Percentiles rank a stretch among this genome's conserved stretches.
phyloP scores from a whole-genome alignment of 2,797 vertebrate species.

The Myotis pilosus region DNA sequence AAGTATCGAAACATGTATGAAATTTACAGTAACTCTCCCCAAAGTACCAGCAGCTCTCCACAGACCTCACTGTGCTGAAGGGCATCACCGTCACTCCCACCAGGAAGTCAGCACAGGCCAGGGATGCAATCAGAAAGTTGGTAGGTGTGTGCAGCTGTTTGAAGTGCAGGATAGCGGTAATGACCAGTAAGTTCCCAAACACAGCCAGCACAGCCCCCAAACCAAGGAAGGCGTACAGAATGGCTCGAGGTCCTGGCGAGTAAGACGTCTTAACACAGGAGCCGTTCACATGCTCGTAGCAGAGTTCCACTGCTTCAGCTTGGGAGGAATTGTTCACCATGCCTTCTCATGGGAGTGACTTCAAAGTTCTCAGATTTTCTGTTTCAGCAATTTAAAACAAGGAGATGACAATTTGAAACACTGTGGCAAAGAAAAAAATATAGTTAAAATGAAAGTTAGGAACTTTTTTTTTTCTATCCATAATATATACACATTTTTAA shows the following conservation, averaged over 20 bases:
- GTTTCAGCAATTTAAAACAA: background rate
- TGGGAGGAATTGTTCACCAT: conserved; percentile 1
- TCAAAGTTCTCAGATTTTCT: background rate
- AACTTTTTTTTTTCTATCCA: background rate
- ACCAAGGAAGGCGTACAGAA: background rate
- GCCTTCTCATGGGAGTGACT: background rate
- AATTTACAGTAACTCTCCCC: conserved; percentile 86
- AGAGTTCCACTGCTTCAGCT: conserved; percentile 4
- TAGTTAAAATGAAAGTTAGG: background rate
- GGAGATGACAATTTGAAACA: background rate
- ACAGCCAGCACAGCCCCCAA: conserved; percentile 86
- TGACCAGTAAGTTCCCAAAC: conserved; percentile 88
- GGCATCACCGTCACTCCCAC: conserved; percentile 90
- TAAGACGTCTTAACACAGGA: conserved; percentile 40
- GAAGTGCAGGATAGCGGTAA: conserved; percentile 87
- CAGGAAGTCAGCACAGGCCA: conserved; percentile 89
- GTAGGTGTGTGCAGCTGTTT: conserved; percentile 88
- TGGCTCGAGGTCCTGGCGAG: background rate
- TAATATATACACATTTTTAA: background rate
- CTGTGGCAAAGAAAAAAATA: background rate
- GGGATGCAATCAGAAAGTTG: conserved; percentile 87
- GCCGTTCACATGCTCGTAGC: conserved; percentile 17
- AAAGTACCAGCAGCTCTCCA: conserved; percentile 90
- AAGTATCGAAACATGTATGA: conserved; percentile 89
- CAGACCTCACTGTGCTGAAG: conserved; percentile 87